Base-by-base conservation (phyloP, 2,113 vertebrate species). In the Desmodus rotundus region DNA sequence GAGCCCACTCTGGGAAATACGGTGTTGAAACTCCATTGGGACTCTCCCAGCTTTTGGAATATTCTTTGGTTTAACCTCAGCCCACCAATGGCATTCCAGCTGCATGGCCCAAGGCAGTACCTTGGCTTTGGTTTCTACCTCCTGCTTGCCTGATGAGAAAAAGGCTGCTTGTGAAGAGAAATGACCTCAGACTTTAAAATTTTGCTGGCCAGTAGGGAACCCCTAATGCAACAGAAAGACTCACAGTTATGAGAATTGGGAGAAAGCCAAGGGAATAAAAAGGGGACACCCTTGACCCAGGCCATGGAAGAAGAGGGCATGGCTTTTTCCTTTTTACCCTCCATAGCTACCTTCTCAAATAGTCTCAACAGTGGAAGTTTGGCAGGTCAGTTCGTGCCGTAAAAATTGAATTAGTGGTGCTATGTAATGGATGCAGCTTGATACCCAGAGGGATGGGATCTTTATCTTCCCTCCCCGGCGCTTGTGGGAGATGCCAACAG, bases 381-480 rank as follows among this genome's bases (percentile, higher is more conserved):
- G 98, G 97, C 98, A 97, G 94, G 89, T 98, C 98, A 97, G 38
- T 74, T 97, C 94, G 93, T 82, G 96, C 90, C 33, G 73, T 97
- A 94, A 93, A 97, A 98, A 98, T 98, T 97, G 95, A 98, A 98
- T 98, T 98, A 98, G 90, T 1, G 2, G 96, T 45, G 89, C 97
- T 97, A 96, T 98, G 97, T 97, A 96, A 97, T 72, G 94, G 98
- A 91, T 97, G 97, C 89, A 88, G 96, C 96, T 98, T 61, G 0
- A 98, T 98, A 97, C 97, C 98, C 97, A 97, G n/a, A 97, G 97
- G 95, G 97, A 96, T 97, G 81, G 98, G 97, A 98, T 98, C 94
- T 98, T 97, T 98, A 98, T 98, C 97, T 96, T 50, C 22, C 15
- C 50, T 86, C 94, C 73, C 73, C 54, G 85, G 92, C 92, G 93